Evolutionary conservation across 2,113 vertebrate genomes (phyloP).

Genomic region (Gambusia holbrooki): DNA sequence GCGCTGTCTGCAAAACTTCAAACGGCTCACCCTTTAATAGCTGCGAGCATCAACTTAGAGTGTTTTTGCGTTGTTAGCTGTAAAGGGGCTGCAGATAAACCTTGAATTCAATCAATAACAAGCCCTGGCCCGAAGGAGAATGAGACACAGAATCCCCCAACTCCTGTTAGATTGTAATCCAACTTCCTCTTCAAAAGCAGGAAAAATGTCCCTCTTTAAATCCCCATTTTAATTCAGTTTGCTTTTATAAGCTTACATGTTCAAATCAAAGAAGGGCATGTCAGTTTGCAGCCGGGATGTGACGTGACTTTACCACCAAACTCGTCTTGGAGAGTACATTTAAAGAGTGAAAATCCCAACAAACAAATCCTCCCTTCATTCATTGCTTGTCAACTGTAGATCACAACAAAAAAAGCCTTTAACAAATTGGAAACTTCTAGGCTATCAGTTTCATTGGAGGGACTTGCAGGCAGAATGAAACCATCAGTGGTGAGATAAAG

Average conservation of each 20-base stretch:
- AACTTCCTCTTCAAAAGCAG: neutral
- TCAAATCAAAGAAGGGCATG: no score
- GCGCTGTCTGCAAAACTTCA: slow-evolving; percentile 22
- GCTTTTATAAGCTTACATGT: neutral
- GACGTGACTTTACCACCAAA: neutral
- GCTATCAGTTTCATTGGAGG: neutral
- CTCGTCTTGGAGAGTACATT: neutral
- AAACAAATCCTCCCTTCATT: no score
- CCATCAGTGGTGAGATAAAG: neutral
- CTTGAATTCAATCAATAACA: neutral
- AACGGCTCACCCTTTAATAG: neutral
- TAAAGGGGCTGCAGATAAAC: neutral
- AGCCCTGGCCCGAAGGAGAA: neutral
- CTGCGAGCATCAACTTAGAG: neutral
- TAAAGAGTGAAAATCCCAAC: neutral
- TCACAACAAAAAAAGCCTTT: neutral
- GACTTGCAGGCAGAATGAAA: neutral
- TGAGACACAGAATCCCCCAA: neutral
- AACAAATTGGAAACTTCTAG: neutral
- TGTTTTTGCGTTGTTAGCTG: neutral
- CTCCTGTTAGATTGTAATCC: neutral
- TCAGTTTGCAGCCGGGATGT: neutral
- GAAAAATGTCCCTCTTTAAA: neutral
- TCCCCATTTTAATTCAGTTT: neutral
- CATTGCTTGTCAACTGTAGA: neutral